Evolutionary conservation across 2,113 vertebrate genomes (phyloP).

Genomic region (Hirundichthys speculiger): DNA sequence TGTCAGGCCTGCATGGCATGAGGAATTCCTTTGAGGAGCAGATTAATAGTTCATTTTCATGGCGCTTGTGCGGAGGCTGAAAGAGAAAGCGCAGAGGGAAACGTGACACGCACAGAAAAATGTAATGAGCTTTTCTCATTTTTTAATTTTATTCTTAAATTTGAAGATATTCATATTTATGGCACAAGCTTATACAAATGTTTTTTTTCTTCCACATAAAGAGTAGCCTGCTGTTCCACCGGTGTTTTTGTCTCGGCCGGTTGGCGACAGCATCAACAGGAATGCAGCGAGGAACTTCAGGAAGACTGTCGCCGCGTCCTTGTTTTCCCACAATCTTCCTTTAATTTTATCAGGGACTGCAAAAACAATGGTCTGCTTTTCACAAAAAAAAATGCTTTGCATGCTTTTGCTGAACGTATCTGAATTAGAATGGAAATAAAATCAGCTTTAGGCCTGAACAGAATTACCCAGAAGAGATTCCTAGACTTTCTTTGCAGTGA

Average conservation of each 20-base stretch:
- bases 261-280: slow-evolving; percentile 45
- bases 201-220: slow-evolving; percentile 47
- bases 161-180: slow-evolving; percentile 36
- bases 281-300: slow-evolving; percentile 47
- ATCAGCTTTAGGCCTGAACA: slow-evolving; percentile 31
- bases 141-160: slow-evolving; percentile 21
- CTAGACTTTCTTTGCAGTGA: no score
- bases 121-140: neutral
- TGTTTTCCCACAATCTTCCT: slow-evolving; percentile 35
- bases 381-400: slow-evolving; percentile 25
- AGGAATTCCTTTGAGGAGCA: slow-evolving; percentile 83
- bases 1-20: slow-evolving; percentile 76
- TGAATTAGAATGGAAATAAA: slow-evolving; percentile 44
- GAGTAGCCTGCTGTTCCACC: slow-evolving; percentile 38
- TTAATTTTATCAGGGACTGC: slow-evolving; percentile 46
- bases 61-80: slow-evolving; percentile 63
- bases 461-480: no score
- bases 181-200: slow-evolving; percentile 54
- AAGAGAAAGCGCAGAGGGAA: slow-evolving; percentile 21
- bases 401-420: slow-evolving; percentile 33
- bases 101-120: slow-evolving; percentile 3
- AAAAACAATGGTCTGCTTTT: slow-evolving; percentile 53
- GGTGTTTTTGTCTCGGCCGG: slow-evolving; percentile 46
- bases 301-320: slow-evolving; percentile 11
- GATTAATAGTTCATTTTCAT: slow-evolving; percentile 85